Conservation (phyloP, 1,140 invertebrate genomes). For the Philotrypesis tridentata region DNA sequence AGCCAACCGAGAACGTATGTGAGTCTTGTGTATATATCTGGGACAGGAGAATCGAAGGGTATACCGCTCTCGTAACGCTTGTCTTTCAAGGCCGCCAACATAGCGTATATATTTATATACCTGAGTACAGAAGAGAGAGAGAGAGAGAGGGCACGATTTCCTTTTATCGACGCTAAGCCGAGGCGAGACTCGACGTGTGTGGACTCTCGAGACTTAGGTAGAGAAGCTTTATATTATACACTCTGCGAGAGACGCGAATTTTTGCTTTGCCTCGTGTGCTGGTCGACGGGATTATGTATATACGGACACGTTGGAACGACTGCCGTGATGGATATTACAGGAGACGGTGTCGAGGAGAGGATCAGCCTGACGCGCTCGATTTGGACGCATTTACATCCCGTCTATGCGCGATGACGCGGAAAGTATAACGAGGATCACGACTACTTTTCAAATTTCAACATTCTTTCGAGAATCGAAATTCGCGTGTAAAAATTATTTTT, state of each 20-base stretch:
- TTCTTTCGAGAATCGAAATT: too few species aligned
- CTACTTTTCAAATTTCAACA: too few species aligned
- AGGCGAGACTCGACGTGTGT: neutral
- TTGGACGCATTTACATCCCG: too few species aligned
- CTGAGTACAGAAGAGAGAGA: neutral
- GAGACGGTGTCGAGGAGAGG: neutral
- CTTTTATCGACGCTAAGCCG: neutral
- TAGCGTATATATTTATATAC: neutral
- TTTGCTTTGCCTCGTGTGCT: neutral
- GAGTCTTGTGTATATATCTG: neutral
- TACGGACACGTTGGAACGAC: neutral
- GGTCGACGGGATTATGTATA: neutral
- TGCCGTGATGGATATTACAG: too few species aligned
- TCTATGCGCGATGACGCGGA: too few species aligned
- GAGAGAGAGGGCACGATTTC: neutral
- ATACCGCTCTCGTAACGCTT: conserved; percentile 14
- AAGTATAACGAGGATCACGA: too few species aligned
- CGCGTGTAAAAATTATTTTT: too few species aligned
- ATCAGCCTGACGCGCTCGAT: too few species aligned
- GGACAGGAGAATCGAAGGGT: conserved; percentile 25
- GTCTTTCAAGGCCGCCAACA: conserved; percentile 20
- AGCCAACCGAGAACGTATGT: neutral
- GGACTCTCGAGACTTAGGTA: neutral
- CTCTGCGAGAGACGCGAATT: neutral
- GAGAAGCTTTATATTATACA: too few species aligned